These are phyloP conservation scores for Drosophila maculinotata DNA, from an alignment of 2,888 invertebrate genomes.

Conservation along the genomic window DNA sequence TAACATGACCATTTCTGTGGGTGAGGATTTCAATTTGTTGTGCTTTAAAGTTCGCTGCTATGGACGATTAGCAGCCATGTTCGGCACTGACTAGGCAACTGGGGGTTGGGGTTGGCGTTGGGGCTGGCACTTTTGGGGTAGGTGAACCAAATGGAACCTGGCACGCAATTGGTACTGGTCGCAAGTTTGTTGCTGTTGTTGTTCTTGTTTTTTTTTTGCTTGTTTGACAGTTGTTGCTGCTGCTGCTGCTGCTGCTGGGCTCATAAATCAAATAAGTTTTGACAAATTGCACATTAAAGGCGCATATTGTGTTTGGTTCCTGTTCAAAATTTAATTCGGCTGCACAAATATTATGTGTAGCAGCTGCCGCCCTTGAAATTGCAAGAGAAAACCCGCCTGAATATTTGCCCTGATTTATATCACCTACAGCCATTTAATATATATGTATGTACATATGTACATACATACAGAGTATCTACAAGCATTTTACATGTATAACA, in stretches of 20 bases:
- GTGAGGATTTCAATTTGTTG: conserved; percentile 51
- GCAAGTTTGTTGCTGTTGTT: conserved; percentile 31
- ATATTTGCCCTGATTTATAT: conserved; percentile 11
- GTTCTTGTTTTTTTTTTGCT: conserved; percentile 39
- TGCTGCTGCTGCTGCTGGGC: conserved; percentile 35
- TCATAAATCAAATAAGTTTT: conserved; percentile 76
- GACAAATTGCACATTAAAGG: conserved; percentile 78
- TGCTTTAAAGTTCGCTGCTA: conserved; percentile 46
- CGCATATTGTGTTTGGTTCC: conserved; percentile 40
- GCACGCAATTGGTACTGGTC: conserved; percentile 12
- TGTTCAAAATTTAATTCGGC: conserved; percentile 42
- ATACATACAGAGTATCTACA: neutral
- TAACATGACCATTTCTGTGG: conserved; percentile 31
- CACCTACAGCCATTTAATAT: too few relatives aligned
- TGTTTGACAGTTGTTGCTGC: conserved; percentile 38
- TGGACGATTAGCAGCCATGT: conserved; percentile 50
- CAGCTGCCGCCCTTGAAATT: conserved; percentile 27
- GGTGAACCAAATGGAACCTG: conserved; percentile 17
- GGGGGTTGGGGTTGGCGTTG: neutral
- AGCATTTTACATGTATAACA: too few relatives aligned
- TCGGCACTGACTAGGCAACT: neutral
- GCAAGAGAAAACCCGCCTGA: neutral
- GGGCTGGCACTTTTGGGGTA: neutral
- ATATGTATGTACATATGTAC: neutral
- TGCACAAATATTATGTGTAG: conserved; percentile 40